phyloP scores from a whole-genome alignment of 2,797 vertebrate genomes.

The Melanotaenia pygmaea region DNA sequence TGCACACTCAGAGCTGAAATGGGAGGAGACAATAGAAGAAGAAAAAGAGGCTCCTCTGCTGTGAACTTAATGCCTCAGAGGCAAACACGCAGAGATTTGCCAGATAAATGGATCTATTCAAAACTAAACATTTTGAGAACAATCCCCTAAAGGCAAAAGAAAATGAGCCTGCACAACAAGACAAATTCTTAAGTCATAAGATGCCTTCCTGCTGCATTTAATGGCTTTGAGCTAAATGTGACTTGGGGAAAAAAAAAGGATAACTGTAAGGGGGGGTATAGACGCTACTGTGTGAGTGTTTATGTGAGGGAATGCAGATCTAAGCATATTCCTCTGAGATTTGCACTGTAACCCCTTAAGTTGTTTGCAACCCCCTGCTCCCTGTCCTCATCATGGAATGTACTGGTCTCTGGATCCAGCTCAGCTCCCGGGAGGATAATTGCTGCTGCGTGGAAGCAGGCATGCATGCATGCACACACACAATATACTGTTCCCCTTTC shows the following conservation, averaged over 20 bases:
- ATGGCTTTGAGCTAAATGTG: slow-evolving; percentile 40
- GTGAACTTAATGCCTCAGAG: slow-evolving; percentile 53
- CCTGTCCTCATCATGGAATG: slow-evolving; percentile 64
- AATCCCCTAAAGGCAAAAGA: slow-evolving; percentile 36
- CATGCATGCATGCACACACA: slow-evolving; percentile 59
- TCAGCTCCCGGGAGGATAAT: slow-evolving; percentile 64
- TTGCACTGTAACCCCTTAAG: slow-evolving; percentile 60
- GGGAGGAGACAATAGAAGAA: slow-evolving; percentile 7
- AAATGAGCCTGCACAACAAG: slow-evolving; percentile 30
- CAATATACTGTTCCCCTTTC: slow-evolving; percentile 53
- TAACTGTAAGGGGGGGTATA: not conserved
- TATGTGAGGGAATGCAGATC: slow-evolving; percentile 19
- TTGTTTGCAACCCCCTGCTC: slow-evolving; percentile 39
- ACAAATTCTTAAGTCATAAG: slow-evolving; percentile 53
- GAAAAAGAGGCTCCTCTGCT: slow-evolving; percentile 39
- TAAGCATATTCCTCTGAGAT: slow-evolving; percentile 51
- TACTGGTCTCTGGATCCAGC: slow-evolving; percentile 53
- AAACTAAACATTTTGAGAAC: slow-evolving; percentile 49
- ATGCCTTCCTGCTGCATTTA: slow-evolving; percentile 40
- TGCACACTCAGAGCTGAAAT: slow-evolving; percentile 3
- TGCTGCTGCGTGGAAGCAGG: slow-evolving; percentile 47
- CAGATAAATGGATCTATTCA: slow-evolving; percentile 61
- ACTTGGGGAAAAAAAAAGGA: slow-evolving; percentile 15
- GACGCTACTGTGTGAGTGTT: slow-evolving; percentile 6
- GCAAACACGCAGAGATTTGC: slow-evolving; percentile 34